phyloP scores from a whole-genome alignment of 2,888 invertebrate genomes.

The Itoplectis maculator region DNA sequence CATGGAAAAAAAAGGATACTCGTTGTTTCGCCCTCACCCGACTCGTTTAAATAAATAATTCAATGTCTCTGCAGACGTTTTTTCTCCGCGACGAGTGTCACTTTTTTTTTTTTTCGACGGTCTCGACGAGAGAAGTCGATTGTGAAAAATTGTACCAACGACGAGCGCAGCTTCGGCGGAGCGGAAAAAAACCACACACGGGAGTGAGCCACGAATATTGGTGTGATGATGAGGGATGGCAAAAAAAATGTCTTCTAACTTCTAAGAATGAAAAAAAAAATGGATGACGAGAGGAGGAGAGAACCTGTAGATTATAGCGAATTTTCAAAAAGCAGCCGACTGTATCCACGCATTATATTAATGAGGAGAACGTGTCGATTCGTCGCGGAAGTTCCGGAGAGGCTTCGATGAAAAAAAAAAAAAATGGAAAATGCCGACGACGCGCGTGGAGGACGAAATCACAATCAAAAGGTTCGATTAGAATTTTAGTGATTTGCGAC shows the following conservation, averaged over 20 bases:
- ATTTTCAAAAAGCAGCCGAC: slow-evolving; percentile 46
- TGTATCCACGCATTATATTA: slow-evolving; percentile 47
- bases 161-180: slow-evolving; percentile 18
- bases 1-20: slow-evolving; percentile 8
- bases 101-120: not conserved
- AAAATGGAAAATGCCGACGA: not conserved
- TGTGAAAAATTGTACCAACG: slow-evolving; percentile 16
- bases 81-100: slow-evolving; percentile 7
- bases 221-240: slow-evolving; percentile 59
- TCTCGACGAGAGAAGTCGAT: not conserved
- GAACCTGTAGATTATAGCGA: slow-evolving; percentile 42
- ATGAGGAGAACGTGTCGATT: slow-evolving; percentile 13
- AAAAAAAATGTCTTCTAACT: slow-evolving; percentile 50
- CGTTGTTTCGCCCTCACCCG: not conserved
- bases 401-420: slow-evolving; percentile 26
- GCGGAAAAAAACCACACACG: slow-evolving; percentile 61
- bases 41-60: slow-evolving; percentile 25
- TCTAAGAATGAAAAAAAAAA: slow-evolving; percentile 39
- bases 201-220: slow-evolving; percentile 68
- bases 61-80: not conserved
- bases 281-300: not conserved
- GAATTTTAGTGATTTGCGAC: too few species aligned
- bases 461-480: too few species aligned
- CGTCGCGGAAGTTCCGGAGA: slow-evolving; percentile 40
- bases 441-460: too few species aligned